Evolutionary conservation across 2,888 invertebrate genomes (phyloP).

Genomic region (Sympetrum striolatum): DNA sequence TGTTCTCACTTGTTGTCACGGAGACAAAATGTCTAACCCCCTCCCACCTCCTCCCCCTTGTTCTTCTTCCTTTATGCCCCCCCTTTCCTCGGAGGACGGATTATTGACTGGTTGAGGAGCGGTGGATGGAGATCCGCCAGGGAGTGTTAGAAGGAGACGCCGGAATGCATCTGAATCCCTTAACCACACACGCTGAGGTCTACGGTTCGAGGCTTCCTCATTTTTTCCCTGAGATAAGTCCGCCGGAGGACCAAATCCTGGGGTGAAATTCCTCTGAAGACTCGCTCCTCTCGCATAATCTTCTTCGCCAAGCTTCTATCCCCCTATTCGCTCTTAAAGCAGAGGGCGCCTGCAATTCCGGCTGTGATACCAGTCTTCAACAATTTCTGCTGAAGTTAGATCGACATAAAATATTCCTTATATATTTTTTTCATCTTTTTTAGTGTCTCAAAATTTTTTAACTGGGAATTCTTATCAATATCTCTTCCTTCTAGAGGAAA

Average conservation of each 20-base stretch:
- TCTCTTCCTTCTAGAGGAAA: too few relatives aligned
- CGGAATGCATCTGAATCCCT: neutral
- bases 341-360: too few relatives aligned
- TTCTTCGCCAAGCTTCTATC: neutral
- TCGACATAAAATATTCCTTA: too few relatives aligned
- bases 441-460: too few relatives aligned
- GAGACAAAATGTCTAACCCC: conserved; percentile 37
- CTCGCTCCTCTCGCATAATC: neutral
- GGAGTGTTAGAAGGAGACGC: neutral
- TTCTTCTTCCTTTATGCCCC: conserved; percentile 49
- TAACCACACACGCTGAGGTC: neutral
- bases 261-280: neutral
- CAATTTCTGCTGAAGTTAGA: too few relatives aligned
- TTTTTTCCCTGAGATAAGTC: neutral
- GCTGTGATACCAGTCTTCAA: too few relatives aligned
- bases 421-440: too few relatives aligned
- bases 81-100: conserved; percentile 45
- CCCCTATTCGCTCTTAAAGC: neutral
- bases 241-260: neutral
- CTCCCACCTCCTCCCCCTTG: conserved; percentile 52
- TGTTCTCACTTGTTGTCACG: conserved; percentile 49
- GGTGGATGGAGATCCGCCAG: neutral
- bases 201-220: neutral
- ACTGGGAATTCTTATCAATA: too few relatives aligned
- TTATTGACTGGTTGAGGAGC: conserved; percentile 24